These are phyloP conservation scores for Leucania comma DNA, from an alignment of 2,888 invertebrate genomes.

Conservation along the genomic window DNA sequence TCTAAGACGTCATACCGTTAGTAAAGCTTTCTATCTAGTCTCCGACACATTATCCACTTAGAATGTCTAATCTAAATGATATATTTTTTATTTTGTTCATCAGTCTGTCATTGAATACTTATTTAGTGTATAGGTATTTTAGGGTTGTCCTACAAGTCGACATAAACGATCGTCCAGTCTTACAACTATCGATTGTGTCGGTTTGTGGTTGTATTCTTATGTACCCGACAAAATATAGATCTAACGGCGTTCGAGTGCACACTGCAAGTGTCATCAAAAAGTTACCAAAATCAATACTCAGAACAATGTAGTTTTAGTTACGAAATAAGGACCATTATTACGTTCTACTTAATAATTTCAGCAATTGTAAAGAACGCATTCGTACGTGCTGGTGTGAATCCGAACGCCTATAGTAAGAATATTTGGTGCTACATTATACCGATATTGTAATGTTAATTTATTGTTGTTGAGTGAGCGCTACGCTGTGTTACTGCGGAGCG, in stretches of 20 bases:
- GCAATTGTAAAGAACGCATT: neutral
- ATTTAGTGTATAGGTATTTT: conserved; percentile 59
- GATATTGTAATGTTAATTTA: conserved; percentile 60
- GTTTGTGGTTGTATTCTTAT: conserved; percentile 37
- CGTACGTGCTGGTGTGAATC: conserved; percentile 30
- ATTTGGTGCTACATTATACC: conserved; percentile 72
- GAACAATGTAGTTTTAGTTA: conserved; percentile 4
- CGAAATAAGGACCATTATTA: neutral
- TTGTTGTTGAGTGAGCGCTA: conserved; percentile 46
- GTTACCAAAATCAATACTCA: conserved; percentile 48
- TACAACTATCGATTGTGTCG: conserved; percentile 24
- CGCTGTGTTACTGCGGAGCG: neutral
- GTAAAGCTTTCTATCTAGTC: conserved; percentile 55
- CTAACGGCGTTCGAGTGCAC: conserved; percentile 55
- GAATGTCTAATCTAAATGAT: conserved; percentile 25
- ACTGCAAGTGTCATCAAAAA: conserved; percentile 13
- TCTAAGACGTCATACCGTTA: conserved; percentile 21
- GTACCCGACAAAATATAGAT: conserved; percentile 47
- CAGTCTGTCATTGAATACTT: conserved; percentile 60
- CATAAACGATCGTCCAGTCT: conserved; percentile 15
- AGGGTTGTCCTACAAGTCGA: conserved; percentile 16
- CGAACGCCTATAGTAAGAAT: conserved; percentile 55
- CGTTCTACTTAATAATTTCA: neutral
- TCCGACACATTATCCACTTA: conserved; percentile 33
- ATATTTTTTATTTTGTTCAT: conserved; percentile 34